Evolutionary conservation across 2,888 invertebrate genomes (phyloP).

Genomic region (Caenorhabditis sinica): DNA sequence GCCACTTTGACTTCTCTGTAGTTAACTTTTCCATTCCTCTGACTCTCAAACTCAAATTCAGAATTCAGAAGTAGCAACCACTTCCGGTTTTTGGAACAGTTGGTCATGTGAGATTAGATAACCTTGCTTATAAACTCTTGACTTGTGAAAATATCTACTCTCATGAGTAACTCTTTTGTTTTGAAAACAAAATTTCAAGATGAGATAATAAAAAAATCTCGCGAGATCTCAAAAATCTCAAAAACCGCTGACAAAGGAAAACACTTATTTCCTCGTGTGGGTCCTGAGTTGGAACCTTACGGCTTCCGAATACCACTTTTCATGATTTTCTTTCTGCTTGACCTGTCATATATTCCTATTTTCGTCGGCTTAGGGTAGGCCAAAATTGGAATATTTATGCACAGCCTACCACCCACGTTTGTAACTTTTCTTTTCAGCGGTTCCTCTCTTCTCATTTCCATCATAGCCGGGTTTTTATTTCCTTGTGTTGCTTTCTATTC

Average conservation of each 20-base stretch:
- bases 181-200: constrained; percentile 41
- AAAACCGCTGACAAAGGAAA: constrained; percentile 11
- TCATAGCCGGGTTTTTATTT: not conserved
- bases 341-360: constrained; percentile 40
- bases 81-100: not conserved
- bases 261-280: constrained; percentile 33
- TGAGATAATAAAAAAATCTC: constrained; percentile 37
- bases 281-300: constrained; percentile 37
- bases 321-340: constrained; percentile 49
- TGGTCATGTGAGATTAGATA: constrained; percentile 9
- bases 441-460: not conserved
- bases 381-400: constrained; percentile 2
- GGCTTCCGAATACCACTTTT: constrained; percentile 40
- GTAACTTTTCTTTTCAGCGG: constrained; percentile 7
- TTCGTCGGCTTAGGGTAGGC: constrained; percentile 7
- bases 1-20: no score
- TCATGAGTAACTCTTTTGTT: constrained; percentile 29
- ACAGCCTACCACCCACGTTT: constrained; percentile 2
- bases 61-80: not conserved
- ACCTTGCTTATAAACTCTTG: constrained; percentile 14
- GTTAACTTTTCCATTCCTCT: no score
- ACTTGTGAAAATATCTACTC: constrained; percentile 4
- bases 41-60: no score
- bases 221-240: constrained; percentile 39
- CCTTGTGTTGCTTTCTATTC: not conserved